Conservation (phyloP, 1,140 invertebrate species). For the Saccostrea echinata region DNA sequence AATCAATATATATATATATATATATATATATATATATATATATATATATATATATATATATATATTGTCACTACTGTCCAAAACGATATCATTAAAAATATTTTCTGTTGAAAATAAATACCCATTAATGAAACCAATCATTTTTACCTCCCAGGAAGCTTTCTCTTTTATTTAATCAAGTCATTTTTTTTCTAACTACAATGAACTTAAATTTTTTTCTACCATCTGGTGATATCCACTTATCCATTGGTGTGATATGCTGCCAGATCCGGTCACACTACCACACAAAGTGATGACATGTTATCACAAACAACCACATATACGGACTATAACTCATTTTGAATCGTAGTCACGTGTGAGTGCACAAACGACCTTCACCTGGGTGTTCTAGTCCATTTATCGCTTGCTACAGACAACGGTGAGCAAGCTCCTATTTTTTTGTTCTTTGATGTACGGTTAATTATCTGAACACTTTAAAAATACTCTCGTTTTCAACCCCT, state of each 20-base stretch:
- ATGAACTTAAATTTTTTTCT: too few species aligned
- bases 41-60: too few species aligned
- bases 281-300: not conserved
- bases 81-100: too few species aligned
- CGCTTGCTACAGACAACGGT: not conserved
- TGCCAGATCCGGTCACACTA: not conserved
- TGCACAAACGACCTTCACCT: conserved; percentile 11
- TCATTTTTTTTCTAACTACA: too few species aligned
- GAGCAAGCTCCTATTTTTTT: not conserved
- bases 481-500: not conserved
- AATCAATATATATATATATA: too few species aligned
- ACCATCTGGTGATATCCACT: too few species aligned
- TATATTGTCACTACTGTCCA: too few species aligned
- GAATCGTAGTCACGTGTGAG: conserved; percentile 5
- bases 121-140: not conserved
- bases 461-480: not conserved
- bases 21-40: too few species aligned
- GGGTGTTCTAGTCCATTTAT: conserved; percentile 13
- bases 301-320: not conserved
- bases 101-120: too few species aligned
- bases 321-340: not conserved
- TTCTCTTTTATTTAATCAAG: not conserved
- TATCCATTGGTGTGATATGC: too few species aligned
- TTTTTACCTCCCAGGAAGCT: not conserved
- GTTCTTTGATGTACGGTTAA: not conserved